A percentile compares a stretch with the other conserved stretches of the same genome.
These are phyloP conservation scores for Tyria jacobaeae DNA, from an alignment of 2,888 invertebrate species.

Conservation along the genomic window DNA sequence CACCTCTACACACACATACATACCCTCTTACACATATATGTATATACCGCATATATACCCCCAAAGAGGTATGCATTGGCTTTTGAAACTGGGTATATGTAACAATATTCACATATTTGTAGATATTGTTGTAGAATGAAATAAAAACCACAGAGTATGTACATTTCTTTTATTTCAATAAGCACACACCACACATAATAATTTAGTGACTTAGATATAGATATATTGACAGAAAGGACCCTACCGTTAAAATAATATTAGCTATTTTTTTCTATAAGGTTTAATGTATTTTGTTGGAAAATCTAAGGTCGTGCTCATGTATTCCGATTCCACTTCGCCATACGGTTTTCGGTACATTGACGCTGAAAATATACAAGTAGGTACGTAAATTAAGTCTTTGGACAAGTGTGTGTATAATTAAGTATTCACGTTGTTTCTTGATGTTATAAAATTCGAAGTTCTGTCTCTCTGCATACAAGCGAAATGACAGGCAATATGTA, in stretches of 20 bases:
- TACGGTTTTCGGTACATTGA: constrained; percentile 55
- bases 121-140: constrained; percentile 1
- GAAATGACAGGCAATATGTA: too few relatives aligned
- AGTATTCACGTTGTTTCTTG: too few relatives aligned
- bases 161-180: constrained; percentile 4
- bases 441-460: too few relatives aligned
- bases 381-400: not conserved
- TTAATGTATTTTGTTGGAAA: constrained; percentile 56
- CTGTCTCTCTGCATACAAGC: too few relatives aligned
- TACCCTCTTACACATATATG: not conserved
- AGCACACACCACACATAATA: not conserved
- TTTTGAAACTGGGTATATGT: too few relatives aligned
- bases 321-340: constrained; percentile 57
- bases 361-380: constrained; percentile 47
- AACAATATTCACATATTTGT: constrained; percentile 6
- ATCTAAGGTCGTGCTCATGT: constrained; percentile 63
- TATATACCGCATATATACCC: too few relatives aligned
- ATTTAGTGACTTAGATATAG: not conserved
- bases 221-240: not conserved
- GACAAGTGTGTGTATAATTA: too few relatives aligned
- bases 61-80: too few relatives aligned
- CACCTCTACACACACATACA: not conserved
- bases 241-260: not conserved
- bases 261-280: constrained; percentile 27
- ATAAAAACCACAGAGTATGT: not conserved